These are phyloP conservation scores for Oreochromis niloticus DNA, from an alignment of 2,113 vertebrate genomes.

Conservation along the genomic window DNA sequence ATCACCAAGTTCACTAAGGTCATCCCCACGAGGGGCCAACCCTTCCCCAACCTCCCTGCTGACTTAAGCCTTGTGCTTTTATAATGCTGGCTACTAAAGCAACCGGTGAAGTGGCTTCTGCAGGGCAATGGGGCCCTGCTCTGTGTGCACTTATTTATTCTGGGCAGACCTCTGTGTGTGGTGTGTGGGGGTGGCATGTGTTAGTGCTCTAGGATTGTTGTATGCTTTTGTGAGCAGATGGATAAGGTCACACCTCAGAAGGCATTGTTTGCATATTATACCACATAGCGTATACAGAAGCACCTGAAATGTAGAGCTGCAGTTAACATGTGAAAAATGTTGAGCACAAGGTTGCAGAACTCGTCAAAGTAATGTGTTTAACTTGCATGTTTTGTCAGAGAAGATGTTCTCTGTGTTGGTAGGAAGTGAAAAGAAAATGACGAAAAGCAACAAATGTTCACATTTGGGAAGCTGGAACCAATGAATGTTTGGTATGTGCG, in stretches of 20 bases:
- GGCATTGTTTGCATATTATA: slow-evolving; percentile 3
- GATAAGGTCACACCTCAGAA: slow-evolving; percentile 32
- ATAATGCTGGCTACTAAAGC: slow-evolving; percentile 35
- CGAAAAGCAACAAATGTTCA: background rate
- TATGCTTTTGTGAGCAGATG: slow-evolving; percentile 42
- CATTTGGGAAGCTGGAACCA: background rate
- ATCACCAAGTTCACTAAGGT: slow-evolving; percentile 34
- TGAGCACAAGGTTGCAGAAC: background rate
- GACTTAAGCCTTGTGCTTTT: slow-evolving; percentile 34
- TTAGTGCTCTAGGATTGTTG: slow-evolving; percentile 11
- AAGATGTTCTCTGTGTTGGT: background rate
- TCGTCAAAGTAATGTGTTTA: background rate
- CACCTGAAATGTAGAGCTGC: background rate
- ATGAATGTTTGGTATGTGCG: background rate
- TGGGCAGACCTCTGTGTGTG: slow-evolving; percentile 37
- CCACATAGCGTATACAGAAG: background rate
- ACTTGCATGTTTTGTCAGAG: background rate
- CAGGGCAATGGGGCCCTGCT: slow-evolving; percentile 35
- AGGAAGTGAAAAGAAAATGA: background rate
- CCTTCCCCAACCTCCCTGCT: background rate
- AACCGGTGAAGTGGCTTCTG: slow-evolving; percentile 44
- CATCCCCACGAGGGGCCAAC: background rate
- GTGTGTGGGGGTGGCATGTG: slow-evolving; percentile 4
- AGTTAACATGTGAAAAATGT: background rate
- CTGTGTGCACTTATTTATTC: slow-evolving; percentile 58